These are phyloP conservation scores for Lycocerus yunnanus DNA, from an alignment of 2,888 invertebrate genomes.

Conservation along the genomic window DNA sequence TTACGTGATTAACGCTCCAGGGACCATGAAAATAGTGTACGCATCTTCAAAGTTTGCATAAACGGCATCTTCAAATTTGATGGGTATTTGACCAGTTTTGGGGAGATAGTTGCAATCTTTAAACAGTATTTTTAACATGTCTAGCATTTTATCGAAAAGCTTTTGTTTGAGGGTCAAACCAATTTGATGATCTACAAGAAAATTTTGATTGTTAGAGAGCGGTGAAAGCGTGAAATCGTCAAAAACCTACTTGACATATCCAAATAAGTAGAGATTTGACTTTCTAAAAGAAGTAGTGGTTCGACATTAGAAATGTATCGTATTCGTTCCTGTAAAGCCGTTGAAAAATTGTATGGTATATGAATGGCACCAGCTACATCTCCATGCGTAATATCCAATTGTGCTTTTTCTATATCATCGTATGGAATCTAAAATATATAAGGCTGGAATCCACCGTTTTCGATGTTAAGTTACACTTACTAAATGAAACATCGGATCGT, in stretches of 20 bases:
- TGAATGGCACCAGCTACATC: constrained; percentile 67
- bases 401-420: constrained; percentile 59
- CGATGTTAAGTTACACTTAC: constrained; percentile 42
- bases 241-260: constrained; percentile 77
- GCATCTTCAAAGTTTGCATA: constrained; percentile 71
- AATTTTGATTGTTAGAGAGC: not conserved
- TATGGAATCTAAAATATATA: constrained; percentile 56
- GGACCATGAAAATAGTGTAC: constrained; percentile 81
- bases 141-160: constrained; percentile 69
- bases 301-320: constrained; percentile 64
- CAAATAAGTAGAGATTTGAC: constrained; percentile 71
- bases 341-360: constrained; percentile 75
- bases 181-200: constrained; percentile 78
- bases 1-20: constrained; percentile 82
- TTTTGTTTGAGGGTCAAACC: constrained; percentile 73
- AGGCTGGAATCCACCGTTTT: not conserved
- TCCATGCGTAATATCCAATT: constrained; percentile 60
- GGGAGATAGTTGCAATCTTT: constrained; percentile 66
- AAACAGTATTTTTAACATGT: constrained; percentile 68
- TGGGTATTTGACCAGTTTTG: constrained; percentile 64
- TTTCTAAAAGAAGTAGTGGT: constrained; percentile 60
- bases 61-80: constrained; percentile 71
- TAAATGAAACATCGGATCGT: constrained; percentile 61
- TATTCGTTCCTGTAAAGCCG: constrained; percentile 62
- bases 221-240: not conserved